Base-by-base conservation (phyloP, 2,797 vertebrate genomes). In the Columba guinea region DNA sequence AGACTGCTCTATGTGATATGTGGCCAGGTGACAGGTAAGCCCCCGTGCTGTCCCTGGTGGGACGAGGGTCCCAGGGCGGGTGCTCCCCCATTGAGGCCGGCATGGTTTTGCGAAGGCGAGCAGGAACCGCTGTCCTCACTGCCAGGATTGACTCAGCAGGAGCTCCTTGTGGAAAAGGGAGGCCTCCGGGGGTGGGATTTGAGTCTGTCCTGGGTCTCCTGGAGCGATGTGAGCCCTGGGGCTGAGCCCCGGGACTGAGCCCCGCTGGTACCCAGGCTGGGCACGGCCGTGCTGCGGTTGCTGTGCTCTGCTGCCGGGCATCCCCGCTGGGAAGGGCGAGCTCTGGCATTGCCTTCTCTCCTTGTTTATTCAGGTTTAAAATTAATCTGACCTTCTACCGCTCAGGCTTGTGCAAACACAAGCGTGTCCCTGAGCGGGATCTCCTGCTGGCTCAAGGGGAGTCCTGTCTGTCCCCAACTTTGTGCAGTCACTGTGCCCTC, bases 341-440 rank as follows among this genome's bases (percentile, higher is more conserved):
- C 64, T 82, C 84, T 92, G 75, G 71, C 87, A 35, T 70, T 74
- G 78, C 84, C n/a, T 93, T 92, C 60, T 91, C 71, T 82, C 68
- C 81, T 70, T 96, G 91, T 95, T 96, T 96, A 94, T 91, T 96
- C 91, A 95, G 64, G 68, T 96, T 96, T 96, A 94, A 96, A 94
- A 95, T 95, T 95, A 94, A 96, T 91, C 87, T 95, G 89, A 95
- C 95, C 91, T 96, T 94, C 81, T 39, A 28, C 39, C 1, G 10
- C 68, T 91, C 79, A 68, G 71, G 46, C 93, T 93, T 96, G 94
- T 67, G 64, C 89, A 96, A 96, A 94, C 84, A 91, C 1, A 44
- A 0, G 67, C 13, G 5, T 9, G 32, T 71, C 74, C 58, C 13
- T 44, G 90, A 44, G 73, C 7, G 1, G 26, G 65, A 93, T 70